phyloP scores from a whole-genome alignment of 2,113 vertebrate genomes.

The Pandion haliaetus region DNA sequence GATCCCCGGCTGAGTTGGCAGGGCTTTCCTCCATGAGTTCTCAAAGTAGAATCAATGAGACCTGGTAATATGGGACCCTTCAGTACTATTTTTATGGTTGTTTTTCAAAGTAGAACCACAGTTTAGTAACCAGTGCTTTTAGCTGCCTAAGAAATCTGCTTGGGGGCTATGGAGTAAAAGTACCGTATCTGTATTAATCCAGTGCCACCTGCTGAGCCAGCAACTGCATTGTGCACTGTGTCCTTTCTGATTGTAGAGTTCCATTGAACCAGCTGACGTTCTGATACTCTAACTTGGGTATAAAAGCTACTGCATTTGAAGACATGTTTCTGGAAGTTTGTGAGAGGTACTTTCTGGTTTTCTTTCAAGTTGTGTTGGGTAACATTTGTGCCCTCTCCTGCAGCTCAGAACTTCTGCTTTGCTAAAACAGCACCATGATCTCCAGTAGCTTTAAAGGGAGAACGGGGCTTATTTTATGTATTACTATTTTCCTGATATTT shows the following conservation, averaged over 20 bases:
- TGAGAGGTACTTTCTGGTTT: neutral
- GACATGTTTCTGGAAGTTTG: neutral
- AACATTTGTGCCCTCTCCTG: neutral
- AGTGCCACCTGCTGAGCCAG: conserved; percentile 55
- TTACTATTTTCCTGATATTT: neutral
- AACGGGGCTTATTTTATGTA: neutral
- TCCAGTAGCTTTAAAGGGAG: neutral
- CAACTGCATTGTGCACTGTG: neutral
- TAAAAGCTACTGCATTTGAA: neutral
- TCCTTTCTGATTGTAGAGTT: neutral
- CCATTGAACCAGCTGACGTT: neutral
- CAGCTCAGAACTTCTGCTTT: neutral
- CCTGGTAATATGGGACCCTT: neutral
- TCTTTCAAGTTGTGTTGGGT: neutral
- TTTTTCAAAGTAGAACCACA: neutral
- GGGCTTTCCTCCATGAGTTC: neutral
- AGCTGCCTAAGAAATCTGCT: neutral
- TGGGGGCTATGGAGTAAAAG: neutral
- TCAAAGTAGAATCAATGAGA: neutral
- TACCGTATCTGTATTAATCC: conserved; percentile 3
- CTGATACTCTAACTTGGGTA: neutral
- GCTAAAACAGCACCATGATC: neutral
- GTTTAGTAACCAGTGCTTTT: neutral
- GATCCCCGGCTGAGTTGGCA: neutral
- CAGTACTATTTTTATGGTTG: neutral